Percentiles rank a stretch among this genome's conserved stretches.
These are phyloP conservation scores for Borostomias antarcticus DNA, from an alignment of 2,797 vertebrate genomes.

Conservation along the genomic window DNA sequence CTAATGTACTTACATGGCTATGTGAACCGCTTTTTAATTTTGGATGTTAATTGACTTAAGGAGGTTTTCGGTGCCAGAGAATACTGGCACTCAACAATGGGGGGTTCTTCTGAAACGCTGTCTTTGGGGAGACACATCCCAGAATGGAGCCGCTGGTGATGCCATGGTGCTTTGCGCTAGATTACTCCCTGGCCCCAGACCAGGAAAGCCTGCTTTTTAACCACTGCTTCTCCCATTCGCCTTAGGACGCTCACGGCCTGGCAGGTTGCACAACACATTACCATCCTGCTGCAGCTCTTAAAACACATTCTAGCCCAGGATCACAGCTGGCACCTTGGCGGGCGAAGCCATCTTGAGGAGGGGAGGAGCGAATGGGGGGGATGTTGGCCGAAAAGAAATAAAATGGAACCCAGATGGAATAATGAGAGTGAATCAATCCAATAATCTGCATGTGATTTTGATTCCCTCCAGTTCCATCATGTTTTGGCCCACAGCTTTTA, in stretches of 20 bases:
- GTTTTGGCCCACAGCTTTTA: slow-evolving; percentile 46
- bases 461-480: slow-evolving; percentile 38
- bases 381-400: slow-evolving; percentile 56
- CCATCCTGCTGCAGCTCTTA: slow-evolving; percentile 79
- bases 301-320: slow-evolving; percentile 78
- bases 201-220: slow-evolving; percentile 82
- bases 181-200: slow-evolving; percentile 75
- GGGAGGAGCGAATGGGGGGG: slow-evolving; percentile 48
- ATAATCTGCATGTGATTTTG: slow-evolving; percentile 40
- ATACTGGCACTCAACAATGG: slow-evolving; percentile 61
- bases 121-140: slow-evolving; percentile 65
- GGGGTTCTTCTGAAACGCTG: slow-evolving; percentile 52
- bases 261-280: slow-evolving; percentile 77
- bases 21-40: slow-evolving; percentile 71
- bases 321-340: slow-evolving; percentile 81
- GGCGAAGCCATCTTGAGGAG: slow-evolving; percentile 52
- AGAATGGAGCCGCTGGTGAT: slow-evolving; percentile 64
- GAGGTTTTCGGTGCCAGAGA: slow-evolving; percentile 63
- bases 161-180: slow-evolving; percentile 71
- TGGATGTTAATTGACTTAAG: slow-evolving; percentile 72
- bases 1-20: slow-evolving; percentile 67
- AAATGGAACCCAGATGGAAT: slow-evolving; percentile 65
- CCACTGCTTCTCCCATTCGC: slow-evolving; percentile 80
- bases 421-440: slow-evolving; percentile 54
- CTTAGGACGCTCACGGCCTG: slow-evolving; percentile 74